Evolutionary conservation across 1,140 invertebrate genomes (phyloP).

Genomic region (Gerris buenoi): DNA sequence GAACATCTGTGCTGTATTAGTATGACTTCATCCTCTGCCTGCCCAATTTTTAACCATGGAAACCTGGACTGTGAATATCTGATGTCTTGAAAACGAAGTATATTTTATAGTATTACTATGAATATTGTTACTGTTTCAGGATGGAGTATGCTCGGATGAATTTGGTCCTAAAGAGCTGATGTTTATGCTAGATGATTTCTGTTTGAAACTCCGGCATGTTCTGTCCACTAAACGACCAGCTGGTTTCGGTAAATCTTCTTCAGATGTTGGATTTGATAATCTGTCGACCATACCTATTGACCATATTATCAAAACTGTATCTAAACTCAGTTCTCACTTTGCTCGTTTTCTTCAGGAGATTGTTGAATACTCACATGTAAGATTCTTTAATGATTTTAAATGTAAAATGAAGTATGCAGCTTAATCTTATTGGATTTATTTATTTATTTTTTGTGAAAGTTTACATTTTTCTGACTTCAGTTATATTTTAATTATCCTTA

Average conservation of each 20-base stretch:
- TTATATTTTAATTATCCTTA: too few species aligned
- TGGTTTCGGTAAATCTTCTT: background rate
- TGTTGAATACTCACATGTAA: conserved; percentile 24
- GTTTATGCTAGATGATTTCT: conserved; percentile 34
- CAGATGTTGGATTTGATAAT: conserved; percentile 16
- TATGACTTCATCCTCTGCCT: too few species aligned
- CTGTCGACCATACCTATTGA: conserved; percentile 15
- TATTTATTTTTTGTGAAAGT: too few species aligned
- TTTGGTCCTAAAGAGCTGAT: conserved; percentile 31
- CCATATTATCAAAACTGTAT: conserved; percentile 19
- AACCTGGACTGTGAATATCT: too few species aligned
- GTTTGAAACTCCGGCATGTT: conserved; percentile 30
- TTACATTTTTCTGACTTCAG: too few species aligned
- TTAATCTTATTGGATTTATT: too few species aligned
- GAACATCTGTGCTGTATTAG: too few species aligned
- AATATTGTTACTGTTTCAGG: conserved; percentile 14
- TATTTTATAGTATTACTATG: too few species aligned
- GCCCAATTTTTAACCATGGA: too few species aligned
- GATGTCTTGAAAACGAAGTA: too few species aligned
- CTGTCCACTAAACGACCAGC: conserved; percentile 15
- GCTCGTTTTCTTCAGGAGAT: conserved; percentile 24
- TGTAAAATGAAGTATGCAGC: too few species aligned
- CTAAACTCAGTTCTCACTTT: conserved; percentile 21
- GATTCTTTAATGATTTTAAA: too few species aligned
- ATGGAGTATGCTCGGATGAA: conserved; percentile 21